phyloP scores from a whole-genome alignment of 53 echinoderm and acorn worm species.

The Hippasteria phrygiana region DNA sequence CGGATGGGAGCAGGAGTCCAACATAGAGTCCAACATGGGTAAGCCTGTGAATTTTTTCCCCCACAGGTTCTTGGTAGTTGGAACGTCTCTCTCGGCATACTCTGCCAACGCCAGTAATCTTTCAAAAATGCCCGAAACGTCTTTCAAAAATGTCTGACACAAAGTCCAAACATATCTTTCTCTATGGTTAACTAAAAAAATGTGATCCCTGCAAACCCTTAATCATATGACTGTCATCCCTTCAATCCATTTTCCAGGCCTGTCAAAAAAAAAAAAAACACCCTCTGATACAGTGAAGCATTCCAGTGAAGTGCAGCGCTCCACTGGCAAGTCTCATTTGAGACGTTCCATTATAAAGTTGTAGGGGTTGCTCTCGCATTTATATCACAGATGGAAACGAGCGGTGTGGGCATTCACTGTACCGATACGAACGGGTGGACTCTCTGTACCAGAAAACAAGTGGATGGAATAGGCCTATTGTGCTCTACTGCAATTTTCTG shows the following conservation, averaged over 20 bases:
- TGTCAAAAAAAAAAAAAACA: background rate
- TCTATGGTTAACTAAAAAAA: background rate
- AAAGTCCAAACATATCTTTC: background rate
- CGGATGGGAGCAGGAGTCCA: too few species aligned
- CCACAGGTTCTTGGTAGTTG: too few species aligned
- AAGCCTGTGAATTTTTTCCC: too few species aligned
- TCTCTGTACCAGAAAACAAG: background rate
- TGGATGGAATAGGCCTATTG: background rate
- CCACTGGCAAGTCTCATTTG: background rate
- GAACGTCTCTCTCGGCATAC: too few species aligned
- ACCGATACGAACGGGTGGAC: background rate
- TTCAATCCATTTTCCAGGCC: background rate
- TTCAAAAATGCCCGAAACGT: too few species aligned
- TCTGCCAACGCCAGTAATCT: too few species aligned
- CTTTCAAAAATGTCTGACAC: too few species aligned
- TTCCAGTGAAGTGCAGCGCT: background rate
- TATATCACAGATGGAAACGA: background rate
- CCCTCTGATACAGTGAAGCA: background rate
- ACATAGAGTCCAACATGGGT: too few species aligned
- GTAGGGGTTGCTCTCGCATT: background rate
- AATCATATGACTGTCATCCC: background rate
- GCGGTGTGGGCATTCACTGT: background rate
- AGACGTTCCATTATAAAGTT: constrained; percentile 15
- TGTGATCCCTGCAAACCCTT: too few species aligned
- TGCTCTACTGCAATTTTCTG: background rate